phyloP scores from a whole-genome alignment of 2,113 vertebrate species.

The Solenodon paradoxus region DNA sequence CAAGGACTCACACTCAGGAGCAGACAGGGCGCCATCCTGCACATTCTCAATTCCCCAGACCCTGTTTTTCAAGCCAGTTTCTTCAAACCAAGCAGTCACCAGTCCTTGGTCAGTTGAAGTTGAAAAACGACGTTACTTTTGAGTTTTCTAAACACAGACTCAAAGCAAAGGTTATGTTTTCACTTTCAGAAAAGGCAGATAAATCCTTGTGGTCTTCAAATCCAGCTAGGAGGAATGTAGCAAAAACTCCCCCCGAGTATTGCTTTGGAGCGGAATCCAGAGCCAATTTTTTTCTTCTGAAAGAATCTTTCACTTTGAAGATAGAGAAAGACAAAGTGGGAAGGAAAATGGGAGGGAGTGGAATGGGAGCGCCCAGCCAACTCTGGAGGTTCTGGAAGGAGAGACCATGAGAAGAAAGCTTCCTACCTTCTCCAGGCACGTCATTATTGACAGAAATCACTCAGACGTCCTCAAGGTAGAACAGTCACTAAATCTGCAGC shows the following conservation, averaged over 20 bases:
- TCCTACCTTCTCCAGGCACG: conserved; percentile 1
- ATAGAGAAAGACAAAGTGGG: background rate
- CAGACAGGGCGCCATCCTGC: too few relatives aligned
- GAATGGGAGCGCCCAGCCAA: background rate
- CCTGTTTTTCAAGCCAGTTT: conserved; percentile 44
- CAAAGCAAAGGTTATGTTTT: conserved; percentile 62
- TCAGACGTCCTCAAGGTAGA: conserved; percentile 56
- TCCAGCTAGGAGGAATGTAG: conserved; percentile 12
- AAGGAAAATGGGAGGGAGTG: conserved; percentile 15
- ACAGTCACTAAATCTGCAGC: conserved; percentile 61
- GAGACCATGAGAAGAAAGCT: conserved; percentile 8
- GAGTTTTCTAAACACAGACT: conserved; percentile 66
- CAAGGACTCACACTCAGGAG: too few relatives aligned
- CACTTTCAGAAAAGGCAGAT: conserved; percentile 46
- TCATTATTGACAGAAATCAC: conserved; percentile 62
- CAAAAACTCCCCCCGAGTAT: conserved; percentile 44
- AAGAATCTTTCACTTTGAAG: conserved; percentile 46
- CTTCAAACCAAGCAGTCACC: conserved; percentile 56
- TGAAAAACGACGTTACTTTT: conserved; percentile 66
- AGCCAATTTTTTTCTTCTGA: conserved; percentile 41
- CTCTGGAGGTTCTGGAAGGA: background rate
- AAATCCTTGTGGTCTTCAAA: conserved; percentile 66
- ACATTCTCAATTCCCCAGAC: conserved; percentile 23
- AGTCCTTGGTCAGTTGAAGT: conserved; percentile 52
- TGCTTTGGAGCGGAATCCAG: conserved; percentile 17